Base-by-base conservation (phyloP, 2,888 invertebrate species). In the Tenthredo distinguenda region DNA sequence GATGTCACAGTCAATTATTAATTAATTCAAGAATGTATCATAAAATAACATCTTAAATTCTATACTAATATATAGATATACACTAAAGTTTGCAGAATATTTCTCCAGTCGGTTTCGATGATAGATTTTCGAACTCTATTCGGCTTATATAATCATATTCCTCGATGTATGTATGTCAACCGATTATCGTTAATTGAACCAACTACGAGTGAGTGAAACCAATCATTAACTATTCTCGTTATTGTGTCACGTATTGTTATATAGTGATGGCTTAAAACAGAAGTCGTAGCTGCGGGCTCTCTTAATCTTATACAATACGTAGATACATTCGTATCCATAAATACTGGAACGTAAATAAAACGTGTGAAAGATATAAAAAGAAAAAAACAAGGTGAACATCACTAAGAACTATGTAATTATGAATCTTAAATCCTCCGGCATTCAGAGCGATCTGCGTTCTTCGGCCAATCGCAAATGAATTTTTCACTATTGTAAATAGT, bases 391-490 rank as follows among this genome's bases (percentile, higher is more conserved):
- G 21, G 2, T 37, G 31, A 55, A 55, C 4, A 81, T 62, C 9
- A 62, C 34, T 40, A 62, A 18, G 21, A 37, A 40, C 31, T 81
- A 81, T 55, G 6, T 34, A 62, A 81, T 62, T 40, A 50, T 37
- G 21, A 6, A 40, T 50, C 40, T 88, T 89, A 92, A 91, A 88
- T 88, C 82, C 87, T 93, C 91, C 90, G 92, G 90, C 96, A 96
- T 87, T 96, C 95, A 0, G 94, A 93, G 65, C 97, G 95, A 90
- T 97, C 95, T 1, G 96, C 96, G 90, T 96, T 96, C 86, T 95
- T 94, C 0, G 97, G 96, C 98, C 98, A 98, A 93, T 97, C 98
- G 92, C 98, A 98, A 21, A 96, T 95, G 90, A 96, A 95, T 71
- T 95, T 94, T 40, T 94, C 93, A 0, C 95, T 95, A 90, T 98